Percentiles rank a stretch among this genome's conserved stretches.
These are phyloP conservation scores for Monopis laevigella DNA, from an alignment of 2,888 invertebrate genomes.

Conservation along the genomic window DNA sequence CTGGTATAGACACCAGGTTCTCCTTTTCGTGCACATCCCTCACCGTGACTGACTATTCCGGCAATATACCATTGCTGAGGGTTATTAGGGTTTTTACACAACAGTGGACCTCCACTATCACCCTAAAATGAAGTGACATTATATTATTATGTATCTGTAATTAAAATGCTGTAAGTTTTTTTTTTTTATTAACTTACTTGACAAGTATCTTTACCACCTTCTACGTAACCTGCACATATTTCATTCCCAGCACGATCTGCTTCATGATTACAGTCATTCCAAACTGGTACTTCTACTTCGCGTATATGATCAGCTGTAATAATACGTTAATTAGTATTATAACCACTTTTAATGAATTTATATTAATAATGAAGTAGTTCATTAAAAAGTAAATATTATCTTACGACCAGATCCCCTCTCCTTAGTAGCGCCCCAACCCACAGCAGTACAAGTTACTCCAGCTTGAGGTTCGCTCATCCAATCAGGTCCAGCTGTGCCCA, in stretches of 20 bases:
- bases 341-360: too few species aligned
- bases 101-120: constrained; percentile 85
- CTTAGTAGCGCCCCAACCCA: constrained; percentile 84
- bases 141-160: not conserved
- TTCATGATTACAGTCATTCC: constrained; percentile 70
- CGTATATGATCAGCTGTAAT: constrained; percentile 79
- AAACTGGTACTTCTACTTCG: constrained; percentile 81
- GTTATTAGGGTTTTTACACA: constrained; percentile 77
- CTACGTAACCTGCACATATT: constrained; percentile 79
- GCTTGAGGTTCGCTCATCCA: constrained; percentile 73
- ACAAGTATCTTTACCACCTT: constrained; percentile 86
- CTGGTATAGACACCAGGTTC: constrained; percentile 87
- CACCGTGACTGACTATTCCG: constrained; percentile 87
- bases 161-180: not conserved
- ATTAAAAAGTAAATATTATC: constrained; percentile 23
- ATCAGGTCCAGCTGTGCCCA: constrained; percentile 60
- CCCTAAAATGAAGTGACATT: constrained; percentile 51
- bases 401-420: constrained; percentile 85
- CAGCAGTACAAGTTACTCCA: constrained; percentile 76
- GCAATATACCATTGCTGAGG: constrained; percentile 80
- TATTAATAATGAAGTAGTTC: constrained; percentile 6
- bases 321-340: constrained; percentile 13
- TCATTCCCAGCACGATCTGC: constrained; percentile 73
- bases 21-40: constrained; percentile 81
- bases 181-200: constrained; percentile 45